A percentile compares a stretch with the other conserved stretches of the same genome.
phyloP scores from a whole-genome alignment of 2,797 vertebrate species.

The Squalus acanthias region DNA sequence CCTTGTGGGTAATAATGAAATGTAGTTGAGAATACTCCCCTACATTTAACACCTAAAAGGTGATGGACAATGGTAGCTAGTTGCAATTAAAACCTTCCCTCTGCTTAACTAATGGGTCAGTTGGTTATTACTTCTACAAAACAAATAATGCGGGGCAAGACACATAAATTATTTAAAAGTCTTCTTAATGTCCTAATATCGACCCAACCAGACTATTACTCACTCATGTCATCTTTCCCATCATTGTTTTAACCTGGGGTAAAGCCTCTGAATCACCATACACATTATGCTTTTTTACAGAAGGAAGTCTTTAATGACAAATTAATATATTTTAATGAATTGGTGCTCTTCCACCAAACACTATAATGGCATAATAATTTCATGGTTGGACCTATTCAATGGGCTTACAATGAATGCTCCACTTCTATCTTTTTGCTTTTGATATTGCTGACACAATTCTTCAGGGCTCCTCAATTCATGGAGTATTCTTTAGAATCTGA shows the following conservation, averaged over 20 bases:
- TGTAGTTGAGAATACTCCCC: neutral
- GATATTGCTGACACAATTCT: neutral
- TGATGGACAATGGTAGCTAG: neutral
- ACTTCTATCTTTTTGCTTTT: neutral
- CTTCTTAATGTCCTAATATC: neutral
- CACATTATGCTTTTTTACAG: neutral
- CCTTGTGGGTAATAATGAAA: neutral
- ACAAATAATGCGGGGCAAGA: neutral
- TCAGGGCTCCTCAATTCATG: neutral
- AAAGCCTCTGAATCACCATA: neutral
- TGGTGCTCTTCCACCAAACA: neutral
- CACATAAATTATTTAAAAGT: neutral
- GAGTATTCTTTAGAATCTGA: neutral
- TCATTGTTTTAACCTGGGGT: neutral
- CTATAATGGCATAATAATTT: conserved; percentile 25
- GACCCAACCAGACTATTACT: neutral
- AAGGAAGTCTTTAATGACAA: neutral
- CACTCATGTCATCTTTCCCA: neutral
- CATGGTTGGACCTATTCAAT: conserved; percentile 10
- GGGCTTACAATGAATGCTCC: conserved; percentile 8
- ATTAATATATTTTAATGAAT: conserved; percentile 21
- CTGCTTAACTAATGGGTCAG: neutral
- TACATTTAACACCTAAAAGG: neutral
- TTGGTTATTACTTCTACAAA: neutral
- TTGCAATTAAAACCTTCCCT: neutral